Percentiles rank a stretch among this genome's conserved stretches.
These are phyloP conservation scores for Notechis scutatus DNA, from an alignment of 2,113 vertebrate genomes.

Conservation along the genomic window DNA sequence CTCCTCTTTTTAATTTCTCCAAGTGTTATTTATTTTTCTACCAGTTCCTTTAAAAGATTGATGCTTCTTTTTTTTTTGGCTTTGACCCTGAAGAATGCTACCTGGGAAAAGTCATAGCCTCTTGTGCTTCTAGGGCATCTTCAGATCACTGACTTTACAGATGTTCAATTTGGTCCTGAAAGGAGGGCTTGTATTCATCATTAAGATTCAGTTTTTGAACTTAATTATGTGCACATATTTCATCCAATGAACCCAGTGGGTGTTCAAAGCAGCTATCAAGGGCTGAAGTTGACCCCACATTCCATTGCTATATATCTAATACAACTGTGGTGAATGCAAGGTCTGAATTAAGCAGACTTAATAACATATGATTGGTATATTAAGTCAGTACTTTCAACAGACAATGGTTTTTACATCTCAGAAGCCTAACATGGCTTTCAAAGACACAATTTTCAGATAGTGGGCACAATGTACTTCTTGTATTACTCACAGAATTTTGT, in stretches of 20 bases:
- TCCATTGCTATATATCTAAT: conserved; percentile 41
- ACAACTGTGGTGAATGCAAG: conserved; percentile 26
- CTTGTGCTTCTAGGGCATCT: not conserved
- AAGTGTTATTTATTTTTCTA: not conserved
- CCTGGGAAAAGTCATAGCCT: not conserved
- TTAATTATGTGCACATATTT: not conserved
- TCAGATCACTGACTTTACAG: conserved; percentile 9
- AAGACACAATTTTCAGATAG: conserved; percentile 23
- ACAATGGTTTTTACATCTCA: conserved; percentile 31
- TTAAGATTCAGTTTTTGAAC: not conserved
- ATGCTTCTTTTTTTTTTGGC: not conserved
- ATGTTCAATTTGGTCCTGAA: conserved; percentile 20
- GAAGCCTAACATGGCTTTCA: conserved; percentile 23
- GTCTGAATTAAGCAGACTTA: conserved; percentile 29
- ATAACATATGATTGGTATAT: not conserved
- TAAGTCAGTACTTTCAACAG: not conserved
- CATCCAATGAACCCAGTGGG: not conserved
- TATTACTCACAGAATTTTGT: conserved; percentile 31
- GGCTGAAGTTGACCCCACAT: conserved; percentile 42
- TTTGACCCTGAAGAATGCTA: not conserved
- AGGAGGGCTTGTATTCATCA: not conserved
- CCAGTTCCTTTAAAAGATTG: not conserved
- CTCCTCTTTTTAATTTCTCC: not conserved
- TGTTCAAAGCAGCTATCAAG: conserved; percentile 11
- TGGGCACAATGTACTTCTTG: conserved; percentile 31